These are phyloP conservation scores for Sigmodon hispidus DNA, from an alignment of 2,113 vertebrate species.

Conservation along the genomic window DNA sequence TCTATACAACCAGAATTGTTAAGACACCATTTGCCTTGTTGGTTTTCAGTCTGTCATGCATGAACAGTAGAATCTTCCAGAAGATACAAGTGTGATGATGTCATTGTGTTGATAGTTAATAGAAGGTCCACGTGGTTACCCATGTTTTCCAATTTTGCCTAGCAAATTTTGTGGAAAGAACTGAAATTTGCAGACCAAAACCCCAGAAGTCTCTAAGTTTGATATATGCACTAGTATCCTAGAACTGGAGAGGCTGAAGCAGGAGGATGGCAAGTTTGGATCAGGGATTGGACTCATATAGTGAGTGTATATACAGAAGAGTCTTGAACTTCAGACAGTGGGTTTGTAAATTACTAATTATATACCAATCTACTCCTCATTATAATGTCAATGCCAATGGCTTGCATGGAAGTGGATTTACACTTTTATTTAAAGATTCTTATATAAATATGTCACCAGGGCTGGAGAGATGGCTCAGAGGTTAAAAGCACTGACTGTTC, in stretches of 20 bases:
- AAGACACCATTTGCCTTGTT: neutral
- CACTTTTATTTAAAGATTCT: neutral
- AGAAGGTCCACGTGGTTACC: neutral
- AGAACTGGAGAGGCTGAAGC: neutral
- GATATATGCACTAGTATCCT: neutral
- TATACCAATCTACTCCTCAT: fast-evolving
- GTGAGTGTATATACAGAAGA: neutral
- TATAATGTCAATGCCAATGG: neutral
- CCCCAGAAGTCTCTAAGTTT: neutral
- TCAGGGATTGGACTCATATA: neutral
- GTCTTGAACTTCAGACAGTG: neutral
- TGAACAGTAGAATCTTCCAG: neutral
- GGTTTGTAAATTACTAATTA: neutral
- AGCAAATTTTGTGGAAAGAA: neutral
- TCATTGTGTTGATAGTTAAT: neutral
- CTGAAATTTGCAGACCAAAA: neutral
- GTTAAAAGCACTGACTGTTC: too few species aligned
- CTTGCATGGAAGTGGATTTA: neutral
- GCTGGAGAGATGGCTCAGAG: too few species aligned
- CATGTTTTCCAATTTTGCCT: neutral
- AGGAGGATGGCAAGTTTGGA: neutral
- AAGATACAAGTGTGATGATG: neutral
- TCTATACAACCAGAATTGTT: neutral
- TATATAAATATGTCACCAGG: neutral
- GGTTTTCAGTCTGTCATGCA: neutral